A percentile compares a stretch with the other conserved stretches of the same genome.
Conservation (phyloP, 1,140 invertebrate species). For the Drepana arcuata region DNA sequence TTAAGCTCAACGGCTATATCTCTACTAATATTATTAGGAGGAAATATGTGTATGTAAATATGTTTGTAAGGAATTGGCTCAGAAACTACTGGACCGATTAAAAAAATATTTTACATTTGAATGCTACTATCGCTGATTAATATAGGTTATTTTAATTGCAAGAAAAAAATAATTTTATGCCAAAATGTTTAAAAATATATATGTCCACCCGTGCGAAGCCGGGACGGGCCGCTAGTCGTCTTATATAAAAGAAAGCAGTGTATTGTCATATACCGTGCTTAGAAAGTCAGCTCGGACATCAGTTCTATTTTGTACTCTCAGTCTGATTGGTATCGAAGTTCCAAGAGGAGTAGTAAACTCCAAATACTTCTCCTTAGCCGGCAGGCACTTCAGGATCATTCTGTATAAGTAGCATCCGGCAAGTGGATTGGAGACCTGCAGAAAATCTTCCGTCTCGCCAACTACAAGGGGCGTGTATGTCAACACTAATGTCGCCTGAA, state of each 20-base stretch:
- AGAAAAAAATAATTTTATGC: too few relatives aligned
- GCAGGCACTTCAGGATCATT: conserved; percentile 42
- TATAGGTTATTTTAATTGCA: not conserved
- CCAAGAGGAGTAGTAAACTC: conserved; percentile 40
- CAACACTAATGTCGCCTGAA: conserved; percentile 35
- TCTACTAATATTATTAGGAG: not conserved
- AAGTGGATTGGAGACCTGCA: conserved; percentile 39
- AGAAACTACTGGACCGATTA: too few relatives aligned
- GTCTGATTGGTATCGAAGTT: conserved; percentile 30
- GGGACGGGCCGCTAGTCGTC: too few relatives aligned
- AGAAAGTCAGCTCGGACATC: conserved; percentile 32
- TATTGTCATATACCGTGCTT: conserved; percentile 24
- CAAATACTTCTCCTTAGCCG: conserved; percentile 47
- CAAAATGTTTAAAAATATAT: too few relatives aligned
- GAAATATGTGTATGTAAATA: not conserved
- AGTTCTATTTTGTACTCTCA: conserved; percentile 47
- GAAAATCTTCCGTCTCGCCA: conserved; percentile 32
- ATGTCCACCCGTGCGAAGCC: too few relatives aligned
- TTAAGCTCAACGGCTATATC: not conserved
- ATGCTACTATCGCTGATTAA: too few relatives aligned
- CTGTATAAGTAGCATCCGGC: conserved; percentile 42
- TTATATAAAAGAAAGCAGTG: too few relatives aligned
- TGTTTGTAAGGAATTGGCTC: too few relatives aligned
- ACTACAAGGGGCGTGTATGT: conserved; percentile 51
- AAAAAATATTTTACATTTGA: not conserved